Evolutionary conservation across 2,113 vertebrate genomes (phyloP).

Genomic region (Menura novaehollandiae): DNA sequence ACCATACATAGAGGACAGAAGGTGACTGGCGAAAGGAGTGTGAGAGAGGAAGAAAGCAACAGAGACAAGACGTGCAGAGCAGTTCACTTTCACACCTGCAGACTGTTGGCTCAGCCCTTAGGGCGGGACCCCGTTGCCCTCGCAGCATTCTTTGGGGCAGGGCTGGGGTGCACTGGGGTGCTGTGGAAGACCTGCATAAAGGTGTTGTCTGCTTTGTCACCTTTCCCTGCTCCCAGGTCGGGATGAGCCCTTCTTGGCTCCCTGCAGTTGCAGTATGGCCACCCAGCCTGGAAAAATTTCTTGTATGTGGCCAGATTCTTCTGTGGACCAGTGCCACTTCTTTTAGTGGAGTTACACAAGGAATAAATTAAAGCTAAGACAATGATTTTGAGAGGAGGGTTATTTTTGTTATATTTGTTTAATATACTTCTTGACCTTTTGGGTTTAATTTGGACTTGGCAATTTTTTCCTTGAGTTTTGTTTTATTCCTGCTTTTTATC

Average conservation of each 20-base stretch:
- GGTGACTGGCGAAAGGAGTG: background rate
- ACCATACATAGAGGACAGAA: background rate
- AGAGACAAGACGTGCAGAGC: background rate
- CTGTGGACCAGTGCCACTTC: background rate
- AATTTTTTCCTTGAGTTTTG: background rate
- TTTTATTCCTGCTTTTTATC: background rate
- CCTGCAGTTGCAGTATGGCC: background rate
- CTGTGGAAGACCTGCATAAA: background rate
- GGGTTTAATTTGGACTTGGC: background rate
- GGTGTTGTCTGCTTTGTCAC: background rate
- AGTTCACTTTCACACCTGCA: background rate
- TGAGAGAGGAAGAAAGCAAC: background rate
- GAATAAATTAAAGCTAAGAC: background rate
- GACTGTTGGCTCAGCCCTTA: background rate
- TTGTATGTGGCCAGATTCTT: background rate
- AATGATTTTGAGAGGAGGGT: background rate
- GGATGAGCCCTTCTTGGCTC: background rate
- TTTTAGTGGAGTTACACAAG: background rate
- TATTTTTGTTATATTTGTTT: slow-evolving; percentile 4
- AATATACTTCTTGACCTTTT: background rate
- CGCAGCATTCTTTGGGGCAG: background rate
- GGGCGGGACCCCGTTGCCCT: rapidly evolving
- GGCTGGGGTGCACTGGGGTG: rapidly evolving
- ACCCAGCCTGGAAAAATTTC: background rate
- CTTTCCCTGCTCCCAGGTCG: background rate